Percentiles rank a stretch among this genome's conserved stretches.
These are phyloP conservation scores for Rhombomys opimus DNA, from an alignment of 2,113 vertebrate species.

Conservation along the genomic window DNA sequence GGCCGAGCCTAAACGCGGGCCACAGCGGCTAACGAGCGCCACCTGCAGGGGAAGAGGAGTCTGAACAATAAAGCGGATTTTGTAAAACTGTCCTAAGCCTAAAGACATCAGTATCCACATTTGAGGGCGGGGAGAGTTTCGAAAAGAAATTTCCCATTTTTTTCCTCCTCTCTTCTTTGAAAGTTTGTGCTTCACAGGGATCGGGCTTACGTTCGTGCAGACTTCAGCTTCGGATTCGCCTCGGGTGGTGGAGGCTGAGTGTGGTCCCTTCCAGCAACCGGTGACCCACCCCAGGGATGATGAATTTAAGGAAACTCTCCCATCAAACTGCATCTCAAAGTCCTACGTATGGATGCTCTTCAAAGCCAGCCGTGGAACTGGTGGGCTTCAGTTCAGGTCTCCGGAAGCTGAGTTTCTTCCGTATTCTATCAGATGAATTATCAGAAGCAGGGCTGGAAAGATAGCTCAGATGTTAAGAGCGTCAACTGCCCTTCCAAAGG, in stretches of 20 bases:
- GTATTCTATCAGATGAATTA: not conserved
- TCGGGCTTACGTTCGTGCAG: not conserved
- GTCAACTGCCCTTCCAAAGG: no score
- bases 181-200: not conserved
- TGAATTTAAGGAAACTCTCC: not conserved
- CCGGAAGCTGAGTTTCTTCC: not conserved
- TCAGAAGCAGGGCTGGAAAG: not conserved
- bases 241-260: no score
- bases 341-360: not conserved
- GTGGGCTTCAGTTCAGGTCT: not conserved
- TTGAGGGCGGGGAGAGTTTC: not conserved
- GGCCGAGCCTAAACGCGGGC: not conserved
- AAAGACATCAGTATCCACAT: not conserved
- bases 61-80: not conserved
- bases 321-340: not conserved
- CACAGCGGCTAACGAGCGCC: constrained; percentile 54
- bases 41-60: constrained; percentile 52
- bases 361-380: not conserved
- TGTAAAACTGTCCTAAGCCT: not conserved
- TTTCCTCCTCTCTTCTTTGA: not conserved
- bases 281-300: not conserved
- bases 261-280: not conserved
- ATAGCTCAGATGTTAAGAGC: no score
- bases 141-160: not conserved
- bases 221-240: not conserved